Evolutionary conservation across 2,797 vertebrate species (phyloP), one percentile per base, ranked within the genome.

Genomic region (Semaprochilodus insignis): DNA sequence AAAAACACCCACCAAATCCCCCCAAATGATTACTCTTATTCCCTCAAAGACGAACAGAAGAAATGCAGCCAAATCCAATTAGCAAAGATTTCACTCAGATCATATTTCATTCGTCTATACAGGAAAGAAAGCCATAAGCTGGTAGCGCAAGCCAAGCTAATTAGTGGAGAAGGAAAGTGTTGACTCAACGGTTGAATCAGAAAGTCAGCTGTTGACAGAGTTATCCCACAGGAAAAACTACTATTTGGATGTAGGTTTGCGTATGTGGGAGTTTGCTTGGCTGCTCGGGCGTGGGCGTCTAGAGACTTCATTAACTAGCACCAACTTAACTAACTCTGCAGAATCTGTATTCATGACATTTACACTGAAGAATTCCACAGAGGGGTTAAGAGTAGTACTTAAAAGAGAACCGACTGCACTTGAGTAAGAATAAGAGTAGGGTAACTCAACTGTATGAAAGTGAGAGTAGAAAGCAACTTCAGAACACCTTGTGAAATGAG

Each of bases 221-320:
- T 51, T 87, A 89, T 88, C 85, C 83, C 82, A 86, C 67, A 84
- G 83, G 81, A 81, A 78, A 71, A 11, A 6, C 21, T 76, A 86
- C 36, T 44, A 59, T 44, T 15, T 57, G 57, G 16, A 34, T 36
- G 65, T 10, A 67, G 19, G 77, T 36, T 27, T 78, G 55, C 65
- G 52, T 31, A 40, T 66, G 65, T 83, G 51, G 65, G 71, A 85
- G 59, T 85, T 83, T 84, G 80, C 81, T 71, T 77, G 69, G 27
- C 70, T 23, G 74, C 67, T 0, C 52, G 48, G 14, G 71, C 51
- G 27, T 57, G 55, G 63, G 48, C 52, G 83, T 87, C 87, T 83
- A 88, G 85, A 71, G 84, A 90, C 71, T 81, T 63, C 7, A 88
- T 89, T 90, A 90, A 89, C 48, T 60, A 78, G 62, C 59, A 89